Evolutionary conservation across 2,113 vertebrate genomes (phyloP), one percentile per base, ranked within the genome.

Genomic region (Lonchura striata): DNA sequence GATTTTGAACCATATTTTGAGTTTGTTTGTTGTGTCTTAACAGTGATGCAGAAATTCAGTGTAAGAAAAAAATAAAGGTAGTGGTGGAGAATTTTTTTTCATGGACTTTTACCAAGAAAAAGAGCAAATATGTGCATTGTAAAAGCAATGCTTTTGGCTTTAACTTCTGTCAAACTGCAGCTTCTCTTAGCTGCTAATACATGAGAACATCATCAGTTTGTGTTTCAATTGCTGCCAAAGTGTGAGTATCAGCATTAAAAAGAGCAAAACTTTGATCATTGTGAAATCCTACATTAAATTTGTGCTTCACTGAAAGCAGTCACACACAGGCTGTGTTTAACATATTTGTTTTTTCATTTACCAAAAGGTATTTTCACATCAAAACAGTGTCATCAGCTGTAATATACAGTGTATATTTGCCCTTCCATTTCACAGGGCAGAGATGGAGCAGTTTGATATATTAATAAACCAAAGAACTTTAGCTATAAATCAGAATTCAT

Each of bases 321-420:
- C 42, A 56, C 49, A 75, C 1, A 2, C 31, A 66, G 23, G 17
- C 76, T 71, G n/a, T 59, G 18, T 85, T 88, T 86, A 82, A 63
- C 21, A 1, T 85, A 61, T 83, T 91, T 95, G 41, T 88, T 94
- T 84, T 52, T 92, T 93, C 37, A 53, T 84, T 95, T 93, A 79
- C 85, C 47, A 57, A 46, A 80, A 95, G 56, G n/a, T 63, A 74
- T 93, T 94, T 90, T 86, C 87, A 70, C 24, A 78, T 94, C 76
- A 90, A 80, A 96, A 92, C 47, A 71, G 28, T 80, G 59, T 96
- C 41, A 71, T 92, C n/a, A 33, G 20, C 50, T 91, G 41, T 53
- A 85, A 77, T 35, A 46, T 47, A 59, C 42, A 49, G 20, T 52
- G 42, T 88, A 4, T 66, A 87, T 83, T 22, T 90, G 23, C n/a